Percentiles rank a stretch among this genome's conserved stretches.
Conservation (phyloP, 2,113 vertebrate species). For the Pseudorasbora parva region DNA sequence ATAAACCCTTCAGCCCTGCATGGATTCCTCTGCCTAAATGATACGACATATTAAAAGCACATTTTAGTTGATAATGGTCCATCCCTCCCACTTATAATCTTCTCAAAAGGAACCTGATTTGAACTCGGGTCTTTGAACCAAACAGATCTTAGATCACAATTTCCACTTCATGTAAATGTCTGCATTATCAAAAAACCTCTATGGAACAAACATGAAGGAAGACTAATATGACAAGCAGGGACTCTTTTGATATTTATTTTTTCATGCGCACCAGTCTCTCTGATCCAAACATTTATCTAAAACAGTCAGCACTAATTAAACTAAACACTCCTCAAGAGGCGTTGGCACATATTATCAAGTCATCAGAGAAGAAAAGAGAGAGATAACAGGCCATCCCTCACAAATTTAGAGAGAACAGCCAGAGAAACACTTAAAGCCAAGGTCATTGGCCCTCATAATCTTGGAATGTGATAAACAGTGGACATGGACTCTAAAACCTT, state of each 20-base stretch:
- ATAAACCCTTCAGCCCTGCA: constrained; percentile 12
- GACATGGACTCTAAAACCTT: background rate
- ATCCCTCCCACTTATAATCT: constrained; percentile 23
- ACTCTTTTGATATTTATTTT: constrained; percentile 34
- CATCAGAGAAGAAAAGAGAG: constrained; percentile 32
- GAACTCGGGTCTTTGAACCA: constrained; percentile 17
- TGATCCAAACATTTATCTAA: constrained; percentile 51
- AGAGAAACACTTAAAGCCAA: background rate
- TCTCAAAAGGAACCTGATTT: constrained; percentile 13
- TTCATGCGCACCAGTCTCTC: constrained; percentile 29
- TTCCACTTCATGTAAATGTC: constrained; percentile 21
- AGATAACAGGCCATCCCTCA: constrained; percentile 8
- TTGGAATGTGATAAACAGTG: background rate
- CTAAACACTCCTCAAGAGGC: constrained; percentile 46
- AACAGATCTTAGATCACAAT: constrained; percentile 23
- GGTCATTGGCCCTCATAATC: background rate
- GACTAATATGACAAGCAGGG: constrained; percentile 9
- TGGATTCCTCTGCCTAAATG: constrained; percentile 9
- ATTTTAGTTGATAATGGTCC: constrained; percentile 34
- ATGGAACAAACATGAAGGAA: constrained; percentile 26
- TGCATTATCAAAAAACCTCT: constrained; percentile 35
- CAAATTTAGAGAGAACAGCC: constrained; percentile 15
- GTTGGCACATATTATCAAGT: constrained; percentile 37
- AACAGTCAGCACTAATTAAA: constrained; percentile 53
- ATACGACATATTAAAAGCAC: constrained; percentile 18